A percentile compares a stretch with the other conserved stretches of the same genome.
Evolutionary conservation across 2,888 invertebrate species (phyloP).

Genomic region (Venusia cambrica): DNA sequence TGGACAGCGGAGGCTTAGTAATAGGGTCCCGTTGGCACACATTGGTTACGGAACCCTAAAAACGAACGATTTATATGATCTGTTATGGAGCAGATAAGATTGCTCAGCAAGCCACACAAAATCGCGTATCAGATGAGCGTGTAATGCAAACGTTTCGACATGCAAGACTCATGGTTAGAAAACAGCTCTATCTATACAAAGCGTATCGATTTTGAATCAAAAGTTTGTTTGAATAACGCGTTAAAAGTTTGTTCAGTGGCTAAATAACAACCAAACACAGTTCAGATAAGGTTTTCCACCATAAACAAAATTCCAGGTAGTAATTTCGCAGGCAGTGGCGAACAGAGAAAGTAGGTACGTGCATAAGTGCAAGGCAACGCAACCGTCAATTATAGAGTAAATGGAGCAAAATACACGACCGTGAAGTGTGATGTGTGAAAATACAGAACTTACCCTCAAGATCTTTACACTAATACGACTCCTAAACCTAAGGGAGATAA

Average conservation of each 20-base stretch:
- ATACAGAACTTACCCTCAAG: too few relatives aligned
- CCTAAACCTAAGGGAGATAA: too few relatives aligned
- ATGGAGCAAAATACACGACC: conserved; percentile 51
- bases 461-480: too few relatives aligned
- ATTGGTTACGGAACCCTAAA: too few relatives aligned
- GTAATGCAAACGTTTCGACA: conserved; percentile 49
- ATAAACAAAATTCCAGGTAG: conserved; percentile 37
- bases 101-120: conserved; percentile 32
- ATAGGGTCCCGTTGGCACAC: too few relatives aligned
- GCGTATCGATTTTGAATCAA: conserved; percentile 35
- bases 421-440: conserved; percentile 40
- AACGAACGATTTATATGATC: conserved; percentile 22
- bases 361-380: conserved; percentile 47
- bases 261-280: conserved; percentile 19
- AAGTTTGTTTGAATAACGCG: conserved; percentile 35
- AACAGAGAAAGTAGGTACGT: conserved; percentile 54
- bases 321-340: conserved; percentile 32
- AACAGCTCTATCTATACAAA: conserved; percentile 45
- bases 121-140: conserved; percentile 48
- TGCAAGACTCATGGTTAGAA: conserved; percentile 39
- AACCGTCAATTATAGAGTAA: conserved; percentile 55
- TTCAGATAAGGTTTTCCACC: conserved; percentile 26
- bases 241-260: conserved; percentile 28
- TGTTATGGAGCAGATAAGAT: conserved; percentile 24
- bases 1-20: too few relatives aligned